phyloP scores from a whole-genome alignment of 2,888 invertebrate genomes.

The Polia nebulosa region DNA sequence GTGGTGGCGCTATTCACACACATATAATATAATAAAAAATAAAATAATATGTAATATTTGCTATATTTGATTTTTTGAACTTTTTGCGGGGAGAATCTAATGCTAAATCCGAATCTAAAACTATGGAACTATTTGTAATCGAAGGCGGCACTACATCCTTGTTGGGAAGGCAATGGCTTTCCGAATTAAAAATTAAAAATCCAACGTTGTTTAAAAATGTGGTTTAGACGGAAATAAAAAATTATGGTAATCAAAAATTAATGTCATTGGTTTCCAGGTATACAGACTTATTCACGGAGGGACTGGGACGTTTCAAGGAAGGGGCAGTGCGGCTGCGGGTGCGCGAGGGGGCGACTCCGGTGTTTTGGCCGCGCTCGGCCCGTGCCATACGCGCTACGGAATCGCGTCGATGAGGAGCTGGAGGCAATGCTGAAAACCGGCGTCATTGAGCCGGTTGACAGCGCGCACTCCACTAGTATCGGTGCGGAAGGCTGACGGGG shows the following conservation, averaged over 20 bases:
- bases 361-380: constrained; percentile 60
- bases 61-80: no score
- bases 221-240: neutral
- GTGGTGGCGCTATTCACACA: no score
- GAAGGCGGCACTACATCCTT: neutral
- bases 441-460: neutral
- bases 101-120: neutral
- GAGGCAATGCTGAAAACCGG: neutral
- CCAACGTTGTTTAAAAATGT: neutral
- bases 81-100: no score
- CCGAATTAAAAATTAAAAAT: constrained; percentile 3
- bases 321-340: constrained; percentile 52
- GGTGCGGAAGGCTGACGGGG: neutral
- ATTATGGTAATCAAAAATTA: neutral
- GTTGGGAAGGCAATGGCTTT: neutral
- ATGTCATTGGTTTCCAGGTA: constrained; percentile 3
- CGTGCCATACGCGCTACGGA: constrained; percentile 46
- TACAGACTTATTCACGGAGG: constrained; percentile 24
- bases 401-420: neutral
- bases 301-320: constrained; percentile 52
- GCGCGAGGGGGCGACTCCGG: constrained; percentile 55
- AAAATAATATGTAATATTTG: no score
- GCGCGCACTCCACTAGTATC: neutral
- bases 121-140: neutral
- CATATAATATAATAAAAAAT: no score